Evolutionary conservation across 2,888 invertebrate species (phyloP), one percentile per base, ranked within the genome.

Genomic region (Elysia crispata): DNA sequence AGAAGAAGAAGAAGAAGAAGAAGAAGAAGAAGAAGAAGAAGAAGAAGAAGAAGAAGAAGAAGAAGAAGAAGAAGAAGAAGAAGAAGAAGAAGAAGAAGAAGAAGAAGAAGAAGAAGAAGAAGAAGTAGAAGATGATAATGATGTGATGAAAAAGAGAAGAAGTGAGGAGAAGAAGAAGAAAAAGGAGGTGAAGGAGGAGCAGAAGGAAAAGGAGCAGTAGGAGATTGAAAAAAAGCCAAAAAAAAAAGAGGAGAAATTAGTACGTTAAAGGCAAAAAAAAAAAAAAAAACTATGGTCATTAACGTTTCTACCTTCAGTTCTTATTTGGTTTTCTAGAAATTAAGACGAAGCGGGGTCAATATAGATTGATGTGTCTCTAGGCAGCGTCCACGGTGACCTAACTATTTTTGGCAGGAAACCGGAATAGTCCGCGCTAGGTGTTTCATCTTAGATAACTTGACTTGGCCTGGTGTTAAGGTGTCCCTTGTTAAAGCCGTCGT

Each of bases 151-250:
- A 30, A 28, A 31, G n/a, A 67, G 1, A 30, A 30, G 11, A 11
- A 67, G 30, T 20, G 18, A 67, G 30, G 30, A 67, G 23, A 67
- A 67, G 67, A 67, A 30, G 28, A 28, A 67, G 67, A 11, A 67
- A 13, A 67, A 30, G 67, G 30, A 67, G 67, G 30, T 5, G 30
- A 67, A 15, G 8, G 3, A 28, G 30, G 1, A 28, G 33, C 0
- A 13, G 30, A 67, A 33, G 8, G 3, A 18, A 18, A 28, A 28
- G 30, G 13, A 28, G 30, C 11, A 15, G n/a, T 1, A 33, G 30
- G 30, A 33, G 31, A 28, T n/a, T 15, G 31, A 67, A 5, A 30
- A 30, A 30, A n/a, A 30, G 13, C 5, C 11, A 15, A 30, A 18
- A n/a, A 28, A 18, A 15, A 28, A 30, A 30, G 31, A 28, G 0